Evolutionary conservation across 1,140 invertebrate species (phyloP).

Genomic region (Drosophila aff.): DNA sequence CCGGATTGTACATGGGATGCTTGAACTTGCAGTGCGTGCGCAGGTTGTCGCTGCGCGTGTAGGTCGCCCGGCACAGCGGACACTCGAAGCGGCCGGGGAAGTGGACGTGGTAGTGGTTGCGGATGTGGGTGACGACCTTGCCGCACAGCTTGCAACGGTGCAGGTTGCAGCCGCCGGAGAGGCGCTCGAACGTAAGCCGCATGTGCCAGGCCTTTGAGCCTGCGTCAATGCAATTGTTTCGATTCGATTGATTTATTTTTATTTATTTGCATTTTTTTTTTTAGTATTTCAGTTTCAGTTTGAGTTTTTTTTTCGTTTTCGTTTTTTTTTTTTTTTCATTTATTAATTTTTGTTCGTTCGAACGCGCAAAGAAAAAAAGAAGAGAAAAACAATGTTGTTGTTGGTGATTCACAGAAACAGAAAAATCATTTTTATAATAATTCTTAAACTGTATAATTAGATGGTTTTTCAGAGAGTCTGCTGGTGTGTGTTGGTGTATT

Average conservation of each 20-base stretch:
- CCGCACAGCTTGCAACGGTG: slow-evolving; percentile 96
- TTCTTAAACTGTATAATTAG: slow-evolving; percentile 81
- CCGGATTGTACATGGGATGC: slow-evolving; percentile 91
- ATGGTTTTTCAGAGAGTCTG: slow-evolving; percentile 52
- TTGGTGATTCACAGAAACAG: slow-evolving; percentile 84
- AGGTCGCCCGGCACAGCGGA: slow-evolving; percentile 93
- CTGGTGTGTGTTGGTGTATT: slow-evolving; percentile 37
- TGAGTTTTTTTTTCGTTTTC: slow-evolving; percentile 42
- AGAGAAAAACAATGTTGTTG: slow-evolving; percentile 85
- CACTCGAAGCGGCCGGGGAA: slow-evolving; percentile 95
- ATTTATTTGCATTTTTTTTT: slow-evolving; percentile 29
- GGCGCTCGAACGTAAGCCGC: slow-evolving; percentile 95
- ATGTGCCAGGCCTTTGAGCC: slow-evolving; percentile 96
- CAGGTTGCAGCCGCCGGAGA: slow-evolving; percentile 94
- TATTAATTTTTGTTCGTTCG: slow-evolving; percentile 67
- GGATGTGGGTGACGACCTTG: slow-evolving; percentile 95
- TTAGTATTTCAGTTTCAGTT: slow-evolving; percentile 27
- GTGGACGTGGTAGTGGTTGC: slow-evolving; percentile 96
- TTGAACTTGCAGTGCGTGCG: slow-evolving; percentile 95
- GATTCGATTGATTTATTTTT: slow-evolving; percentile 27
- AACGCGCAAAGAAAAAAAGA: slow-evolving; percentile 84
- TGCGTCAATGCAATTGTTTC: slow-evolving; percentile 74
- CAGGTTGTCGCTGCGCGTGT: slow-evolving; percentile 94
- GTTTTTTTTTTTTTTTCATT: slow-evolving; percentile 21
- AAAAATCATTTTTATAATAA: slow-evolving; percentile 83